These are phyloP conservation scores for Syngnathoides biaculeatus DNA, from an alignment of 2,113 vertebrate genomes.

Conservation along the genomic window DNA sequence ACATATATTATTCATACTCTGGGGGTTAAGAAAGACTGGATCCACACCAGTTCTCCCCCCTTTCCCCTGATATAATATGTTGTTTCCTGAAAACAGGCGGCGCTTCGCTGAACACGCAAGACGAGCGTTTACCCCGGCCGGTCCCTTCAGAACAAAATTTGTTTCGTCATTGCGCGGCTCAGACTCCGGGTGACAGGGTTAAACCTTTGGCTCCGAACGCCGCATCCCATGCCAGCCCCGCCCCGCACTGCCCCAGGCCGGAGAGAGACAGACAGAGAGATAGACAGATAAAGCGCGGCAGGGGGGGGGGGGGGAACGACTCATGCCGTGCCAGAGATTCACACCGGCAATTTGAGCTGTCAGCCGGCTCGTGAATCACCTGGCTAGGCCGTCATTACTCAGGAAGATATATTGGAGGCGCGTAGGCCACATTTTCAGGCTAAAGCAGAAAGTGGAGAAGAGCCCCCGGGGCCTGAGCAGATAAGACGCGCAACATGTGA, in stretches of 20 bases:
- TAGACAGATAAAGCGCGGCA: background rate
- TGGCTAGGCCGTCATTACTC: slow-evolving; percentile 72
- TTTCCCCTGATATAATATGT: too few relatives aligned
- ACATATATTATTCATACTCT: too few relatives aligned
- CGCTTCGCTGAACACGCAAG: background rate
- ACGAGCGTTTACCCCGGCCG: too few relatives aligned
- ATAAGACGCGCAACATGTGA: slow-evolving; percentile 34
- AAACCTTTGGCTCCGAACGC: slow-evolving; percentile 46
- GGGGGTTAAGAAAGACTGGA: too few relatives aligned
- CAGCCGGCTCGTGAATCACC: slow-evolving; percentile 74
- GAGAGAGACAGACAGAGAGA: slow-evolving; percentile 27
- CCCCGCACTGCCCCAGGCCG: slow-evolving; percentile 47
- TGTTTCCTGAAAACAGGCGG: background rate
- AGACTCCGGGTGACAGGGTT: slow-evolving; percentile 42
- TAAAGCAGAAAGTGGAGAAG: slow-evolving; percentile 51
- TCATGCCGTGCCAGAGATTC: slow-evolving; percentile 75
- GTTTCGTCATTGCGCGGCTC: background rate
- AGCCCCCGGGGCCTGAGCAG: slow-evolving; percentile 34
- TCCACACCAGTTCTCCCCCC: too few relatives aligned
- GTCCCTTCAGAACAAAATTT: background rate
- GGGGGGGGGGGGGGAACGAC: slow-evolving; percentile 45
- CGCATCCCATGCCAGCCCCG: slow-evolving; percentile 14
- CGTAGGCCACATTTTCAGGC: slow-evolving; percentile 67
- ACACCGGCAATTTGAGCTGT: slow-evolving; percentile 78
- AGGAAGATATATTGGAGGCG: slow-evolving; percentile 75